Evolutionary conservation across 2,113 vertebrate species (phyloP).

Genomic region (Ammodytes marinus): DNA sequence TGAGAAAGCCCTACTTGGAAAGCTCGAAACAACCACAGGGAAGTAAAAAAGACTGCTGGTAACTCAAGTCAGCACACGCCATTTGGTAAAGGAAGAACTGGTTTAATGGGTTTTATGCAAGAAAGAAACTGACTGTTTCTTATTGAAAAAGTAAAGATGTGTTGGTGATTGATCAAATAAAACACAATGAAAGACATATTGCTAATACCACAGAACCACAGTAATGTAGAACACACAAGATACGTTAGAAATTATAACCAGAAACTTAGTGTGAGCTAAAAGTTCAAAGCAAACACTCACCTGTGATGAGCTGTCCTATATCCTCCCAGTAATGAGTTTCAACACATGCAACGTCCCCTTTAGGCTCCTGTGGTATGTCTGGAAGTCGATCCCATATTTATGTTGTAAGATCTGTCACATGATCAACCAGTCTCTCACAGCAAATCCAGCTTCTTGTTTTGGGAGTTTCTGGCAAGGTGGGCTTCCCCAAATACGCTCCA

Average conservation of each 20-base stretch:
- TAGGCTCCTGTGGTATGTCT: neutral
- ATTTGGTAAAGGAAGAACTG: neutral
- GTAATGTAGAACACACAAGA: neutral
- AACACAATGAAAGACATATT: neutral
- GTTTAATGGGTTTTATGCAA: neutral
- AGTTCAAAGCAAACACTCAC: constrained; percentile 51
- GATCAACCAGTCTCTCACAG: neutral
- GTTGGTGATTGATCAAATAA: neutral
- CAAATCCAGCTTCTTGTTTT: constrained; percentile 3
- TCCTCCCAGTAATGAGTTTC: constrained; percentile 12
- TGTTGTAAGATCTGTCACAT: neutral
- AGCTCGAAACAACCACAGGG: neutral
- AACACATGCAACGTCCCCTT: neutral
- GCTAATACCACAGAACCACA: neutral
- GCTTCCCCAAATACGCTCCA: constrained; percentile 10
- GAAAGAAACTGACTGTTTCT: neutral
- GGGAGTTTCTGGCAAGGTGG: neutral
- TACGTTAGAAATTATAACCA: neutral
- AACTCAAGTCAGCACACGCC: neutral
- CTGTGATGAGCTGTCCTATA: constrained; percentile 26
- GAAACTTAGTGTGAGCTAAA: neutral
- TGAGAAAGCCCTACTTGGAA: neutral
- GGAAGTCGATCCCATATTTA: constrained; percentile 7
- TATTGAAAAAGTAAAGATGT: neutral
- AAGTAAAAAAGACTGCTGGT: neutral